Percentiles rank a stretch among this genome's conserved stretches.
These are phyloP conservation scores for Byasa hedistus DNA, from an alignment of 2,888 invertebrate species.

Conservation along the genomic window DNA sequence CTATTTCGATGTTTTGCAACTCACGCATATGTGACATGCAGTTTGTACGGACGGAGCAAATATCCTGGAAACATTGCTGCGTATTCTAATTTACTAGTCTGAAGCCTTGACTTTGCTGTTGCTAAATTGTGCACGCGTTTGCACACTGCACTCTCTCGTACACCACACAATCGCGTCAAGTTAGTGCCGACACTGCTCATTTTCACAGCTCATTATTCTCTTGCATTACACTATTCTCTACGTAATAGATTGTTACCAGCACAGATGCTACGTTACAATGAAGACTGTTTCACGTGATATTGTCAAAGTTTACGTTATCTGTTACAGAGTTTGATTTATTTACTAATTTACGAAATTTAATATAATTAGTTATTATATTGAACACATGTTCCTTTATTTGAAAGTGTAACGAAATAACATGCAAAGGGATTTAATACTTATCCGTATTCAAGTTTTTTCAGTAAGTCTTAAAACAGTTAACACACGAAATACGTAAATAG, in stretches of 20 bases:
- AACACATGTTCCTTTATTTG: too few relatives aligned
- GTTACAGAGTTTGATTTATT: not conserved
- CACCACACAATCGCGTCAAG: slow-evolving; percentile 27
- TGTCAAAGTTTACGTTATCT: not conserved
- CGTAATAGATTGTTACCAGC: not conserved
- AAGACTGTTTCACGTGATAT: not conserved
- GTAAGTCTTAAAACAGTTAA: too few relatives aligned
- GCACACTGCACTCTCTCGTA: slow-evolving; percentile 19
- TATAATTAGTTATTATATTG: too few relatives aligned
- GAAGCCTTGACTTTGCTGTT: slow-evolving; percentile 20
- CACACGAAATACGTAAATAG: too few relatives aligned
- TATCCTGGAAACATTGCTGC: slow-evolving; percentile 17
- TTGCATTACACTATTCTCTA: slow-evolving; percentile 1
- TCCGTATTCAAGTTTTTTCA: too few relatives aligned
- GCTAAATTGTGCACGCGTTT: slow-evolving; percentile 27
- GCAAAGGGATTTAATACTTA: too few relatives aligned
- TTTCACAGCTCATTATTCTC: slow-evolving; percentile 31
- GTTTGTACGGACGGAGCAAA: slow-evolving; percentile 17
- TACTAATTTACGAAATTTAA: not conserved
- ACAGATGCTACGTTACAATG: not conserved
- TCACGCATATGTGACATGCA: not conserved
- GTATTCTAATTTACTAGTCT: slow-evolving; percentile 20
- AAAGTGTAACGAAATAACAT: too few relatives aligned
- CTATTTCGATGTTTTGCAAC: not conserved
- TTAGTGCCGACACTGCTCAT: slow-evolving; percentile 24